phyloP scores from a whole-genome alignment of 2,888 invertebrate genomes.

The Synergus laeviventris region DNA sequence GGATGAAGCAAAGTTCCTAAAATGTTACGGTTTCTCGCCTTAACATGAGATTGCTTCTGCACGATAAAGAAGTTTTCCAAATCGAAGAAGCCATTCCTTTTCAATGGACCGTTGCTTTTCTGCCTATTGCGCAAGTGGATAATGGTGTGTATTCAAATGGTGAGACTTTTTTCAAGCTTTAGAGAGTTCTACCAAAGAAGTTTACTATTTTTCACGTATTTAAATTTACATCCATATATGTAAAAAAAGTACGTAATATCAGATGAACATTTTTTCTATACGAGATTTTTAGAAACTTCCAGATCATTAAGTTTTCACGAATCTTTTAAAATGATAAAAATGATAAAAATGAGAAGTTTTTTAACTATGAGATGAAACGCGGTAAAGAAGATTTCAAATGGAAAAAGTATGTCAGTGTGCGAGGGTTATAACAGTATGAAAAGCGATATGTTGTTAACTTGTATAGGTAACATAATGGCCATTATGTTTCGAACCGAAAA shows the following conservation, averaged over 20 bases:
- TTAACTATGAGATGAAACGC: neutral
- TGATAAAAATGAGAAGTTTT: no score
- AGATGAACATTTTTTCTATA: neutral
- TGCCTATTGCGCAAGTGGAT: constrained; percentile 1
- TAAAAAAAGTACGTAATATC: neutral
- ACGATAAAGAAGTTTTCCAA: constrained; percentile 6
- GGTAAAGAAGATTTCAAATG: neutral
- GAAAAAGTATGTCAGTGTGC: neutral
- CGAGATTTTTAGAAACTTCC: neutral
- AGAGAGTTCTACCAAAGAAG: neutral
- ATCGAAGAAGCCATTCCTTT: constrained; percentile 22
- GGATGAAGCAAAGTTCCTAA: neutral
- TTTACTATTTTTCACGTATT: neutral
- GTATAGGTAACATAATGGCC: neutral
- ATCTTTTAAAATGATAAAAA: no score
- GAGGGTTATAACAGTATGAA: neutral
- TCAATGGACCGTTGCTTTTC: constrained; percentile 15
- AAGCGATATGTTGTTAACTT: neutral
- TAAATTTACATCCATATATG: neutral
- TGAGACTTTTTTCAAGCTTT: neutral
- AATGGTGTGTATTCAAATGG: constrained; percentile 23
- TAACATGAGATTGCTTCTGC: constrained; percentile 8
- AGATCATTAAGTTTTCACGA: neutral
- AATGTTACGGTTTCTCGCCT: constrained; percentile 5
- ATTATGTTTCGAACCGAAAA: neutral